Percentiles rank a stretch among this genome's conserved stretches.
phyloP scores from a whole-genome alignment of 2,888 invertebrate species.

The Eueremaeus valkanovi region DNA sequence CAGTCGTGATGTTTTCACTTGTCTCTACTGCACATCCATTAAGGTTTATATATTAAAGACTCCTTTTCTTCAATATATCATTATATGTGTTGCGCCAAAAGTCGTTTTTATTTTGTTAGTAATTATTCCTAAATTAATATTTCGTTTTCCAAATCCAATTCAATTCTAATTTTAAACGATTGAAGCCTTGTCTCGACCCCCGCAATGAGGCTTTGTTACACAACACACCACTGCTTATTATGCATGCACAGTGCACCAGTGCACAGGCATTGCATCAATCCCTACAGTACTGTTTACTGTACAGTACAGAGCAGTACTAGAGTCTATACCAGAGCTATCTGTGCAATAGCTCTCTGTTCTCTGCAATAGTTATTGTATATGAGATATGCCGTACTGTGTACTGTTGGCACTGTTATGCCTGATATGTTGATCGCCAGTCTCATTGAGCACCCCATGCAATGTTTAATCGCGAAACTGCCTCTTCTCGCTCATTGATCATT shows the following conservation, averaged over 20 bases:
- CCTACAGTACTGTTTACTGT: no score
- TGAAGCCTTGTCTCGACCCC: not conserved
- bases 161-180: not conserved
- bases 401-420: not conserved
- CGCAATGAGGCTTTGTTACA: slow-evolving; percentile 20
- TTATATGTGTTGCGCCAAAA: not conserved
- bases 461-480: slow-evolving; percentile 20
- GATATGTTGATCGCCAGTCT: not conserved
- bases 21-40: not conserved
- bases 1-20: slow-evolving; percentile 5
- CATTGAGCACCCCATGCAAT: slow-evolving; percentile 12
- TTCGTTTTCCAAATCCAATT: slow-evolving; percentile 6
- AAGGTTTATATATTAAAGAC: not conserved
- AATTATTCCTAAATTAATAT: not conserved
- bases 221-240: not conserved
- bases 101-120: not conserved
- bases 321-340: no score
- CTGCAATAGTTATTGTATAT: no score
- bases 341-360: no score
- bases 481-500: slow-evolving; percentile 11
- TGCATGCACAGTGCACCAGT: not conserved
- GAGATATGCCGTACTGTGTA: no score
- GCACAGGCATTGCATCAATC: no score
- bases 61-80: not conserved
- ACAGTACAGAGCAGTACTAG: not conserved